Evolutionary conservation across 30 jellyfish, hydroid and myxozoan species (phyloP).

Genomic region (Aurelia sp.): DNA sequence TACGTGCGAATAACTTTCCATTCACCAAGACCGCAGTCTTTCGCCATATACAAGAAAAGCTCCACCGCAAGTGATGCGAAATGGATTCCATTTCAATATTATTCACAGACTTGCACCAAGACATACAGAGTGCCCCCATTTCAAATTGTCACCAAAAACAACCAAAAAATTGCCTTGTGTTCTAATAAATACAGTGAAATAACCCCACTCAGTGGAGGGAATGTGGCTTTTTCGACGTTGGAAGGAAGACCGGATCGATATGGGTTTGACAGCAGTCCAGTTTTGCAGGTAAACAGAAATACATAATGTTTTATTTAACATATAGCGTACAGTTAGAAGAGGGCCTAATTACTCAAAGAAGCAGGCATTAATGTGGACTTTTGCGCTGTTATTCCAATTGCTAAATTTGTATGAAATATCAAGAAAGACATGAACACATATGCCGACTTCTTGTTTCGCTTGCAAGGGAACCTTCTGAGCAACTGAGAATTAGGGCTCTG

Average conservation of each 20-base stretch:
- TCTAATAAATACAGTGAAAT: conserved; percentile 84
- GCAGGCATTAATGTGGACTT: too few species aligned
- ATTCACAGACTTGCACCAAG: conserved; percentile 81
- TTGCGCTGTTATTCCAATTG: too few species aligned
- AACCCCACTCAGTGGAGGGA: conserved; percentile 96
- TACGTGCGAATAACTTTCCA: conserved; percentile 90
- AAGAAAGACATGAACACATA: too few species aligned
- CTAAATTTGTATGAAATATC: too few species aligned
- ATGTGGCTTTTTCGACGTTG: conserved; percentile 94
- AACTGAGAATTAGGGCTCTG: too few species aligned
- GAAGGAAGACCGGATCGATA: conserved; percentile 95
- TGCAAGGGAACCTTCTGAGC: too few species aligned
- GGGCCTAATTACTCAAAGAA: too few species aligned
- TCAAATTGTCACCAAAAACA: conserved; percentile 65
- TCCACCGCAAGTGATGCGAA: conserved; percentile 69
- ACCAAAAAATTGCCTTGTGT: conserved; percentile 95
- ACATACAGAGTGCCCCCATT: conserved; percentile 76
- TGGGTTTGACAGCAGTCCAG: conserved; percentile 89
- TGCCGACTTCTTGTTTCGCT: too few species aligned
- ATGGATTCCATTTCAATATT: conserved; percentile 96
- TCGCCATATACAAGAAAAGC: conserved; percentile 86
- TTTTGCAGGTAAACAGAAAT: conserved; percentile 48
- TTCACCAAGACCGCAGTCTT: conserved; percentile 91
- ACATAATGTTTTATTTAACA: neutral
- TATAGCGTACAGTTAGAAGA: too few species aligned